Evolutionary conservation across 2,113 vertebrate species (phyloP).

Genomic region (Sinocyclocheilus anophthalmus): DNA sequence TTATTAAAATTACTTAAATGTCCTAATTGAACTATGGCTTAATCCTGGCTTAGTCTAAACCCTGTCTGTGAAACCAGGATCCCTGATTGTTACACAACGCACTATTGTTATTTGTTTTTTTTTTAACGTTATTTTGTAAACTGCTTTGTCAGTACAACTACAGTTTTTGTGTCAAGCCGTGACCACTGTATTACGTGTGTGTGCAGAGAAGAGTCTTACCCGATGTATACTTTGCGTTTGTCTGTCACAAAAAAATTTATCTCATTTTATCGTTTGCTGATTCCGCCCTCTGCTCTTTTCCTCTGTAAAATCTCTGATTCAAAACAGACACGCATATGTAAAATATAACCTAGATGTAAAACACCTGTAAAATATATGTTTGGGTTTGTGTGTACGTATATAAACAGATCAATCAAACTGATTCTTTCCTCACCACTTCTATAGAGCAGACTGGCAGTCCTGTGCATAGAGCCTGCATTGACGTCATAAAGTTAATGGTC

Average conservation of each 20-base stretch:
- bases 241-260: conserved; percentile 98
- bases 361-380: background rate
- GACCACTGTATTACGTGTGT: background rate
- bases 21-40: too few relatives aligned
- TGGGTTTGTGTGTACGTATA: conserved; percentile 10
- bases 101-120: background rate
- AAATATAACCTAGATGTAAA: background rate
- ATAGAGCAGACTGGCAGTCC: conserved; percentile 88
- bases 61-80: too few relatives aligned
- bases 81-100: too few relatives aligned
- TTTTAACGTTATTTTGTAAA: background rate
- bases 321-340: conserved; percentile 8
- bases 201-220: conserved; percentile 73
- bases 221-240: conserved; percentile 87
- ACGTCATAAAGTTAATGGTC: conserved; percentile 93
- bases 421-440: conserved; percentile 84
- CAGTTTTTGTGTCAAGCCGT: background rate
- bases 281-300: conserved; percentile 81
- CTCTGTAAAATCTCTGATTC: conserved; percentile 89
- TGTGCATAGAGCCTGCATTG: conserved; percentile 91
- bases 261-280: conserved; percentile 85
- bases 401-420: background rate
- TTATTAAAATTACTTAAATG: too few relatives aligned
- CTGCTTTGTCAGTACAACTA: background rate
- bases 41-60: too few relatives aligned